Conservation (phyloP, 2,113 vertebrate genomes). For the Paratilapia polleni region DNA sequence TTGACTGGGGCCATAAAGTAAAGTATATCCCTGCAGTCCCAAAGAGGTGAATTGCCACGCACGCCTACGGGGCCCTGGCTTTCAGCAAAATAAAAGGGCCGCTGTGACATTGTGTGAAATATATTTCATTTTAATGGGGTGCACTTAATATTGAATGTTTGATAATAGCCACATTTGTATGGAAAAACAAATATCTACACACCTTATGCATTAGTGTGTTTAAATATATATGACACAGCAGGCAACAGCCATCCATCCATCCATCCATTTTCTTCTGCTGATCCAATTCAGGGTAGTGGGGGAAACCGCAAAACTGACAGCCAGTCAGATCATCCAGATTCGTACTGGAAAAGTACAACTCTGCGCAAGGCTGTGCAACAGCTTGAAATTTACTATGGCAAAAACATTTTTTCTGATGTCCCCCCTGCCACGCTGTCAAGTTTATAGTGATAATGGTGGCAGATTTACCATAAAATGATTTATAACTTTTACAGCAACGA, state of each 20-base stretch:
- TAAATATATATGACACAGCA: not conserved
- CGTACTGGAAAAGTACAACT: not conserved
- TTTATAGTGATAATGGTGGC: not conserved
- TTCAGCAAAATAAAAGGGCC: not conserved
- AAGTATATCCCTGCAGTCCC: not conserved
- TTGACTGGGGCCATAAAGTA: conserved; percentile 22
- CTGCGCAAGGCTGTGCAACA: not conserved
- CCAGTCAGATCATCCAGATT: not conserved
- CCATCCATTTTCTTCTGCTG: not conserved
- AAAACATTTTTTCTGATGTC: not conserved
- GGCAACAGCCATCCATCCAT: not conserved
- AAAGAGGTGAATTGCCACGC: not conserved
- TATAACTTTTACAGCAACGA: not conserved
- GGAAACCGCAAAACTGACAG: not conserved
- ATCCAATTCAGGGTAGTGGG: not conserved
- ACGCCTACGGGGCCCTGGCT: not conserved
- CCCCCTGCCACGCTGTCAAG: not conserved
- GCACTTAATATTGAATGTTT: not conserved
- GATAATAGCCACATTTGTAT: not conserved
- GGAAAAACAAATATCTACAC: not conserved
- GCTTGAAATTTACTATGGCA: not conserved
- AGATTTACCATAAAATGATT: not conserved
- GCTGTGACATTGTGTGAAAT: not conserved
- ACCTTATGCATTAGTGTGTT: not conserved
- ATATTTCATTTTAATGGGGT: not conserved